Conservation (phyloP, 2,888 invertebrate species). For the Apomyelois bistriatella region DNA sequence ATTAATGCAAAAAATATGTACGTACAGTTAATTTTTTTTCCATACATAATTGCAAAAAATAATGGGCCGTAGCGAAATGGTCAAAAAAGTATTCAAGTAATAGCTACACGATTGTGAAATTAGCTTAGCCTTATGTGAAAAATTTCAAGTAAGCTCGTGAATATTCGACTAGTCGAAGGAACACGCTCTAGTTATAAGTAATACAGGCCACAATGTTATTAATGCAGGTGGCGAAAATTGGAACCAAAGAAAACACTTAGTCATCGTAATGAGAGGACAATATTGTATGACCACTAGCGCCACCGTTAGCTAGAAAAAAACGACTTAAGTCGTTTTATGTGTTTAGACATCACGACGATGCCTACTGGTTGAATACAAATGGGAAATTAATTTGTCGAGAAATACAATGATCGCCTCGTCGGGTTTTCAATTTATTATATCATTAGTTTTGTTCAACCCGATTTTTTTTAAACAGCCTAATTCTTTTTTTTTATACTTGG, state of each 20-base stretch:
- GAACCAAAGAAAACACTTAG: not conserved
- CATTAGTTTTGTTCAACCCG: too few relatives aligned
- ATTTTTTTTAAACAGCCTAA: too few relatives aligned
- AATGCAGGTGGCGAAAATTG: not conserved
- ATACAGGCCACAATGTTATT: not conserved
- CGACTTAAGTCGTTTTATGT: constrained; percentile 18
- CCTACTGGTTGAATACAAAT: constrained; percentile 28
- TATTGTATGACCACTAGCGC: constrained; percentile 1
- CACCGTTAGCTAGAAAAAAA: not conserved
- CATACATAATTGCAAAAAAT: constrained; percentile 4
- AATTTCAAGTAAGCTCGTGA: not conserved
- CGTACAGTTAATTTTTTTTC: not conserved
- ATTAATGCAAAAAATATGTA: too few relatives aligned
- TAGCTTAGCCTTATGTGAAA: not conserved
- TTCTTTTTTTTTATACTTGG: too few relatives aligned
- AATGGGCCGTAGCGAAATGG: not conserved
- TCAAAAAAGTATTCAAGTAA: not conserved
- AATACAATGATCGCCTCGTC: not conserved
- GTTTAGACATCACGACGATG: constrained; percentile 25
- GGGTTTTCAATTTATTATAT: too few relatives aligned
- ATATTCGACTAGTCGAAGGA: not conserved
- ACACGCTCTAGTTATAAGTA: constrained; percentile 4
- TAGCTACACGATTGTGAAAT: not conserved
- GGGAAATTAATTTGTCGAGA: constrained; percentile 25
- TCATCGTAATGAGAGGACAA: not conserved